phyloP scores from a whole-genome alignment of 2,888 invertebrate species.

The Diaperis boleti region DNA sequence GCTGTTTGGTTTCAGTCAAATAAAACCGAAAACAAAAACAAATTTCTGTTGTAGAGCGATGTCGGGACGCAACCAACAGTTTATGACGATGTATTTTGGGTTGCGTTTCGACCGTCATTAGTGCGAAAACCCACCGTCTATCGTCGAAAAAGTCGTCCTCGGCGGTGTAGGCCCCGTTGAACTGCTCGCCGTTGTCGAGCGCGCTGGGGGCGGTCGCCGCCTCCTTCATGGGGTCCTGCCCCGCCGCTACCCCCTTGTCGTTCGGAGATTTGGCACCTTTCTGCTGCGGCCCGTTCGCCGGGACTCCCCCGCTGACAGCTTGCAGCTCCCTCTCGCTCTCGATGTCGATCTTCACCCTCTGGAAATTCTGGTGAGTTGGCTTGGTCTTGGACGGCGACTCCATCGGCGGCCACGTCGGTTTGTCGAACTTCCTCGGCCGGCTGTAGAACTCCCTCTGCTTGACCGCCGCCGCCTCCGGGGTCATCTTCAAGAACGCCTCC shows the following conservation, averaged over 20 bases:
- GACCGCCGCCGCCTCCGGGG: constrained; percentile 59
- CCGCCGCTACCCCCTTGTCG: constrained; percentile 36
- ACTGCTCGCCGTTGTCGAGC: constrained; percentile 47
- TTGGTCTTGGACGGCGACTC: constrained; percentile 67
- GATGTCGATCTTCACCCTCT: constrained; percentile 66
- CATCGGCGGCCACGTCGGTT: constrained; percentile 77
- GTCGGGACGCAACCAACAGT: neutral
- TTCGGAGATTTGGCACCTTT: constrained; percentile 53
- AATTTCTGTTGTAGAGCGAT: neutral
- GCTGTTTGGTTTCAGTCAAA: neutral
- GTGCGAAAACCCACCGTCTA: constrained; percentile 46
- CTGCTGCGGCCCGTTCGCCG: constrained; percentile 48
- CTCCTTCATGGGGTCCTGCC: constrained; percentile 52
- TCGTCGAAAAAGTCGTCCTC: constrained; percentile 47
- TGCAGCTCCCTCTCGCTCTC: constrained; percentile 63
- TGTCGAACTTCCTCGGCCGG: constrained; percentile 81
- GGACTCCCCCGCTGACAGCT: constrained; percentile 40
- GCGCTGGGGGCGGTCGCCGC: constrained; percentile 53
- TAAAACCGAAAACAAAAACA: neutral
- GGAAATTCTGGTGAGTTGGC: constrained; percentile 67
- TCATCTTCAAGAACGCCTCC: constrained; percentile 87
- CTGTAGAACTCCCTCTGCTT: constrained; percentile 81
- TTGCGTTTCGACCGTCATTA: too few relatives aligned
- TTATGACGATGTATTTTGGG: too few relatives aligned
- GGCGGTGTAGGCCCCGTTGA: constrained; percentile 44